phyloP scores from a whole-genome alignment of 2,888 invertebrate species.

The Leptinotarsa tumamoca region DNA sequence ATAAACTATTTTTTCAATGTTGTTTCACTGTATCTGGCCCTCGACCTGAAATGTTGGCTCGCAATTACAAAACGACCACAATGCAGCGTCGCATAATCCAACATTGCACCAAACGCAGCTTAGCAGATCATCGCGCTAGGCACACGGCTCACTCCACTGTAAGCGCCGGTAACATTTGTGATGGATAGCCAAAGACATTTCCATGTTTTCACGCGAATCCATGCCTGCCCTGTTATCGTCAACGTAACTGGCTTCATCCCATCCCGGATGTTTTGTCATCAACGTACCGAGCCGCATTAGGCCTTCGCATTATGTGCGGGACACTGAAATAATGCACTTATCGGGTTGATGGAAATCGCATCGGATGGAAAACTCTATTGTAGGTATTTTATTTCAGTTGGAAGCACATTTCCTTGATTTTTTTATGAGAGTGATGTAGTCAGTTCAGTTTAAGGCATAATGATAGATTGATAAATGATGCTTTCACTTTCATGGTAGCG shows the following conservation, averaged over 20 bases:
- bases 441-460: too few species aligned
- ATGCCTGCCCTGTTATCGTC: constrained; percentile 32
- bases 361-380: not conserved
- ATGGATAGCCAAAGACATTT: constrained; percentile 41
- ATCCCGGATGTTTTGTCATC: constrained; percentile 34
- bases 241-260: constrained; percentile 24
- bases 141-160: constrained; percentile 10
- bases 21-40: not conserved
- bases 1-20: too few species aligned
- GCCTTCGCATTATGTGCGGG: constrained; percentile 4
- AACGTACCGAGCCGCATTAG: not conserved
- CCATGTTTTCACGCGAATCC: constrained; percentile 32
- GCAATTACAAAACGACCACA: not conserved
- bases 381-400: not conserved
- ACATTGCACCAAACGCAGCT: constrained; percentile 19
- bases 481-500: too few species aligned
- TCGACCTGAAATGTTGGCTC: not conserved
- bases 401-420: not conserved
- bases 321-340: constrained; percentile 17
- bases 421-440: too few species aligned
- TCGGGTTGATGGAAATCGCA: not conserved
- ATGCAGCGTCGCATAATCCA: constrained; percentile 15
- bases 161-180: constrained; percentile 25
- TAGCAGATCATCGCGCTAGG: constrained; percentile 10
- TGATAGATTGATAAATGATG: too few species aligned